These are phyloP conservation scores for Drosophila repletoides DNA, from an alignment of 1,140 invertebrate species.

Conservation along the genomic window DNA sequence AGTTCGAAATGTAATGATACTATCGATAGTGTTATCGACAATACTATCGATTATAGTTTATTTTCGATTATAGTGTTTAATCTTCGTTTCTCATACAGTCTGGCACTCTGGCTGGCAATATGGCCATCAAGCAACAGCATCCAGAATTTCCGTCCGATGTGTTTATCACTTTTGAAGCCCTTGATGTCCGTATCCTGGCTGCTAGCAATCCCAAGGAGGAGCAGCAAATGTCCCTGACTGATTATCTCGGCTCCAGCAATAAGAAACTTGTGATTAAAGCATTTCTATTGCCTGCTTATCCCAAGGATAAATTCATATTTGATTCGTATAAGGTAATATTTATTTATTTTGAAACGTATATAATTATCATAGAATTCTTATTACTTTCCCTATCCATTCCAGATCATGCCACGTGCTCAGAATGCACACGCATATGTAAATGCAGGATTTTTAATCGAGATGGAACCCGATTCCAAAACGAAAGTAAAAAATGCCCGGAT, in stretches of 20 bases:
- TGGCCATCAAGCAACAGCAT: conserved; percentile 89
- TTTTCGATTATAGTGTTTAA: no score
- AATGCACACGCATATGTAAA: conserved; percentile 93
- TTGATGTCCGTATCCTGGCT: conserved; percentile 83
- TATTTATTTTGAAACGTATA: neutral
- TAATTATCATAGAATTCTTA: no score
- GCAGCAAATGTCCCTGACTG: conserved; percentile 48
- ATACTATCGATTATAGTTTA: neutral
- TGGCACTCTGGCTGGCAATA: conserved; percentile 90
- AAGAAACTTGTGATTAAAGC: conserved; percentile 54
- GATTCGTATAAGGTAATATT: conserved; percentile 84
- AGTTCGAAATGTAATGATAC: conserved; percentile 88
- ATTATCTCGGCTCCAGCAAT: conserved; percentile 42
- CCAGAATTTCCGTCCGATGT: conserved; percentile 90
- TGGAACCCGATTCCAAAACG: conserved; percentile 81
- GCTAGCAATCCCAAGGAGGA: conserved; percentile 32
- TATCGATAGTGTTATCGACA: conserved; percentile 8
- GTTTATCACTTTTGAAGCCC: conserved; percentile 88
- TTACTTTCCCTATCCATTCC: neutral
- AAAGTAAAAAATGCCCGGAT: conserved; percentile 68
- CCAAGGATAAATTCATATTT: conserved; percentile 59
- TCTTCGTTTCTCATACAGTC: conserved; percentile 55
- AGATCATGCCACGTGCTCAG: conserved; percentile 88
- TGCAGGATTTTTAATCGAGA: conserved; percentile 88
- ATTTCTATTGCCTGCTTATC: conserved; percentile 59